These are phyloP conservation scores for Tetheella fluctuosa DNA, from an alignment of 2,888 invertebrate genomes.

Conservation along the genomic window DNA sequence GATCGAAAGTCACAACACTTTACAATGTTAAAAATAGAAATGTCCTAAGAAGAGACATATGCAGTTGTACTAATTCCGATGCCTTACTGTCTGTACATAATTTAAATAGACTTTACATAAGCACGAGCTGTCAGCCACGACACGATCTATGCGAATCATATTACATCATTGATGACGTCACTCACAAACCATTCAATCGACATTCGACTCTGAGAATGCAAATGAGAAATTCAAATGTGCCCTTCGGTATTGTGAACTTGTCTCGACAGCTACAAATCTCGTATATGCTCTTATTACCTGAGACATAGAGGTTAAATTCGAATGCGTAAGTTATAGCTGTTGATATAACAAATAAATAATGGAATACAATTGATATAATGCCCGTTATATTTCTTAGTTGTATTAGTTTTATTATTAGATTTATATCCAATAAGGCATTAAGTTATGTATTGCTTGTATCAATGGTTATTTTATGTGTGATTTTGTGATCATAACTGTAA, in stretches of 20 bases:
- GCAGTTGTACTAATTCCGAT: constrained; percentile 16
- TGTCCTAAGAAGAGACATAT: background rate
- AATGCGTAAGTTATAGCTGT: background rate
- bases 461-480: constrained; percentile 1
- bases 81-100: constrained; percentile 22
- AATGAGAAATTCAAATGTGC: constrained; percentile 67
- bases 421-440: constrained; percentile 8
- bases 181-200: constrained; percentile 57
- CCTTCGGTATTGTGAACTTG: constrained; percentile 64
- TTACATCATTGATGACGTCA: constrained; percentile 79
- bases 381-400: constrained; percentile 11
- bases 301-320: background rate
- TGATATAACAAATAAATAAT: constrained; percentile 8
- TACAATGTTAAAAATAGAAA: background rate
- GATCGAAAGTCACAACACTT: background rate
- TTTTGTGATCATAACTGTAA: constrained; percentile 6
- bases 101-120: constrained; percentile 36
- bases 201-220: constrained; percentile 59
- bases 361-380: constrained; percentile 10
- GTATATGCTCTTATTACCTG: background rate
- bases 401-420: constrained; percentile 12
- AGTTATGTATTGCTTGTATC: background rate
- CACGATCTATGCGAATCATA: constrained; percentile 52
- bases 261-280: constrained; percentile 30
- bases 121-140: constrained; percentile 40